These are phyloP conservation scores for Melanotaenia pygmaea DNA, from an alignment of 2,797 vertebrate genomes.

Conservation along the genomic window DNA sequence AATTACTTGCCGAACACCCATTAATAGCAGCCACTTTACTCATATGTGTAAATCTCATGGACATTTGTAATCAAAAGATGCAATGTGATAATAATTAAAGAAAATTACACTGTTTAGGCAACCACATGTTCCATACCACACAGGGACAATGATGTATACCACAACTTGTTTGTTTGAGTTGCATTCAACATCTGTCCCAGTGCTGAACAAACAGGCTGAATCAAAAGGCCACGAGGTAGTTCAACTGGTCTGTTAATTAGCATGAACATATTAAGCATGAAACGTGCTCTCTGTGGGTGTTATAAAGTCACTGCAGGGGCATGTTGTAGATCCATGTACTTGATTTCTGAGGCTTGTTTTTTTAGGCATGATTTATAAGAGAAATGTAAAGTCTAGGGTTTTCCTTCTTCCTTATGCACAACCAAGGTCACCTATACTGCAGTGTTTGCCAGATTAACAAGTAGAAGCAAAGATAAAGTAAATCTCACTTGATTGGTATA, in stretches of 20 bases:
- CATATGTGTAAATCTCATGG: constrained; percentile 1
- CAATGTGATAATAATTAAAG: not conserved
- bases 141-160: not conserved
- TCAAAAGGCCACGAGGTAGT: constrained; percentile 27
- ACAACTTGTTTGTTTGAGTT: not conserved
- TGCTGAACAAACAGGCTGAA: constrained; percentile 24
- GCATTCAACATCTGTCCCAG: constrained; percentile 27
- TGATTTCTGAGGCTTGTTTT: constrained; percentile 14
- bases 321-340: constrained; percentile 2
- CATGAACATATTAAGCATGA: constrained; percentile 35
- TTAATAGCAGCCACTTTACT: not conserved
- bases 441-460: constrained; percentile 11
- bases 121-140: not conserved
- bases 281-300: constrained; percentile 28
- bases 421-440: constrained; percentile 13
- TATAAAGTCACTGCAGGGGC: constrained; percentile 19
- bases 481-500: constrained; percentile 13
- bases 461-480: constrained; percentile 36
- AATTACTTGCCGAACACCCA: not conserved
- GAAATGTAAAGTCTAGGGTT: constrained; percentile 14
- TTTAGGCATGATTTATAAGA: constrained; percentile 17
- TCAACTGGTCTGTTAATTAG: constrained; percentile 20
- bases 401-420: constrained; percentile 16
- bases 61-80: not conserved
- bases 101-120: not conserved